Evolutionary conservation across 2,888 invertebrate genomes (phyloP).

Genomic region (Harpagoxenus sublaevis): DNA sequence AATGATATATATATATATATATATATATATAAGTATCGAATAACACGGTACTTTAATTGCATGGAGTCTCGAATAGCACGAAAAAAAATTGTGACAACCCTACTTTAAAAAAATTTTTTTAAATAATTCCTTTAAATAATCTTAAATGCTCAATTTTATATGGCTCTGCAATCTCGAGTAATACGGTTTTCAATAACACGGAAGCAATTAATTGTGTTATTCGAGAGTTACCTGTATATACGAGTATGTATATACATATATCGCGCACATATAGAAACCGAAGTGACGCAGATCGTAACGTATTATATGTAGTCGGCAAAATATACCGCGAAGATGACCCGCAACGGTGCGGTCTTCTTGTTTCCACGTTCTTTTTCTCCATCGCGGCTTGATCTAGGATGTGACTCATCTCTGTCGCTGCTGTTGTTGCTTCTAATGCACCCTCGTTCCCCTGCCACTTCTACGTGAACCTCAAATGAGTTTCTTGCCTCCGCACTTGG

Average conservation of each 20-base stretch:
- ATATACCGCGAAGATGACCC: background rate
- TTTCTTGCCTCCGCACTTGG: slow-evolving; percentile 35
- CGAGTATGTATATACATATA: too few relatives aligned
- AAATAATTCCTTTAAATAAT: too few relatives aligned
- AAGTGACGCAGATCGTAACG: slow-evolving; percentile 25
- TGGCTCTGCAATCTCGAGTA: too few relatives aligned
- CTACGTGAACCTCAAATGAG: slow-evolving; percentile 31
- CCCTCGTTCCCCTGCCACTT: slow-evolving; percentile 5
- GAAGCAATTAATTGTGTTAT: too few relatives aligned
- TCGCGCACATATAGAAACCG: background rate
- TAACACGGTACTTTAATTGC: too few relatives aligned
- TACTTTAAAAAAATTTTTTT: too few relatives aligned
- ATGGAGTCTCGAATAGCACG: too few relatives aligned
- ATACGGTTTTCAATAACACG: too few relatives aligned
- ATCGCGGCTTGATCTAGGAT: slow-evolving; percentile 31
- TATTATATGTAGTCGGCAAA: slow-evolving; percentile 6
- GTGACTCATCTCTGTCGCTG: slow-evolving; percentile 38
- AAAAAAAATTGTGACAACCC: too few relatives aligned
- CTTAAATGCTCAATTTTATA: too few relatives aligned
- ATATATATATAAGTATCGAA: background rate
- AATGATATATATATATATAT: background rate
- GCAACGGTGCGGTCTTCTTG: slow-evolving; percentile 11
- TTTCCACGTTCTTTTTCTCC: slow-evolving; percentile 18
- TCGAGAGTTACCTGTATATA: too few relatives aligned
- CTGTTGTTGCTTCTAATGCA: slow-evolving; percentile 10